A percentile compares a stretch with the other conserved stretches of the same genome.
These are phyloP conservation scores for Drosophila fungiperda DNA, from an alignment of 2,888 invertebrate genomes.

Conservation along the genomic window DNA sequence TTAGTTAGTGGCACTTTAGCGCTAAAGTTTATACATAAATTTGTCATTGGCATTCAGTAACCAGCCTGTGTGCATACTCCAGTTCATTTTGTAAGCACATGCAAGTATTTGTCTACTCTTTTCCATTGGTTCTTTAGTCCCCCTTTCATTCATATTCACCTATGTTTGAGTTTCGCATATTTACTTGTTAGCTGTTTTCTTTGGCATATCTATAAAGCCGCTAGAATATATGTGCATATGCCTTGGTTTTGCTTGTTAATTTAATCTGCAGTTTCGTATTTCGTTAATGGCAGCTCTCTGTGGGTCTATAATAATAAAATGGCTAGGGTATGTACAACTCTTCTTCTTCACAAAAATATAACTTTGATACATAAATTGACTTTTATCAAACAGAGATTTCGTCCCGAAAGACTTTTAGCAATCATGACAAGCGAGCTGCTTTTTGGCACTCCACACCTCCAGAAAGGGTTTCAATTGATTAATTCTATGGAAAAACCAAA, in stretches of 20 bases:
- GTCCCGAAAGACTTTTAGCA: not conserved
- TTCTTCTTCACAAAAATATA: not conserved
- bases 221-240: not conserved
- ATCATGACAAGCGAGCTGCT: not conserved
- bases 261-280: conserved; percentile 23
- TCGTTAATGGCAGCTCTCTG: not conserved
- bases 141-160: conserved; percentile 28
- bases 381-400: not conserved
- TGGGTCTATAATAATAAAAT: not conserved
- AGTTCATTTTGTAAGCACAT: conserved; percentile 48
- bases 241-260: conserved; percentile 37
- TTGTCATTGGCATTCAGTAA: conserved; percentile 79
- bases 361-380: not conserved
- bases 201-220: conserved; percentile 15
- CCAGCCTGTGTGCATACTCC: conserved; percentile 49
- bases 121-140: conserved; percentile 41
- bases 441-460: not conserved
- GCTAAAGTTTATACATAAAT: conserved; percentile 80
- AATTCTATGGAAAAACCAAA: not conserved
- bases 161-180: conserved; percentile 39
- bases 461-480: not conserved
- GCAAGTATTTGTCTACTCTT: conserved; percentile 60
- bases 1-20: conserved; percentile 79
- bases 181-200: conserved; percentile 32
- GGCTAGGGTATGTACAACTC: not conserved